Evolutionary conservation across 2,113 vertebrate species (phyloP).

Genomic region (Sturnus vulgaris): DNA sequence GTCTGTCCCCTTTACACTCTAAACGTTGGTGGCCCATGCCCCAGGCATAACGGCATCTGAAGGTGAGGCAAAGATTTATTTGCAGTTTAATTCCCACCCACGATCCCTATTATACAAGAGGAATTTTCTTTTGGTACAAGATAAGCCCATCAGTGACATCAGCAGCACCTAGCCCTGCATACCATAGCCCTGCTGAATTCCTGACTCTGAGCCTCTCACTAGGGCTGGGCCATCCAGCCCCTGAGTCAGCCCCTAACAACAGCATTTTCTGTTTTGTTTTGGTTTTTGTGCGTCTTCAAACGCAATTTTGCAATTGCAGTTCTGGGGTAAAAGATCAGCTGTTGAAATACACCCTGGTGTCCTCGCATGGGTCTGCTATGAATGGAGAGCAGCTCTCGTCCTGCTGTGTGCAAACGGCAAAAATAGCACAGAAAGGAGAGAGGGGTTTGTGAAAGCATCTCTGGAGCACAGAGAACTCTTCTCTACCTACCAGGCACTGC

Average conservation of each 20-base stretch:
- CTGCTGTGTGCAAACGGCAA: not conserved
- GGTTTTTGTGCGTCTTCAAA: not conserved
- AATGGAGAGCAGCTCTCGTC: not conserved
- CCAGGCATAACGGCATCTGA: not conserved
- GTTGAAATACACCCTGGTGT: not conserved
- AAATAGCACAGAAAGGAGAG: not conserved
- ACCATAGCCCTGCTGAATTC: conserved; percentile 20
- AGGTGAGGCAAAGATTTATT: not conserved
- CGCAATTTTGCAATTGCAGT: not conserved
- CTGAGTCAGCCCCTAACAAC: conserved; percentile 61
- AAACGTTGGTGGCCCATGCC: not conserved
- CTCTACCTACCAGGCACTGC: not conserved
- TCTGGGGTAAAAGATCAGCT: conserved; percentile 15
- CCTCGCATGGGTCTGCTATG: not conserved
- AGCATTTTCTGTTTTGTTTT: conserved; percentile 49
- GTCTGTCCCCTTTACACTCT: not conserved
- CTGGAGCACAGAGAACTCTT: not conserved
- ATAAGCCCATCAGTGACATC: conserved; percentile 32
- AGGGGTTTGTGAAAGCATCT: accelerated
- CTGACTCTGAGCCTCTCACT: not conserved
- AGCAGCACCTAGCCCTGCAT: conserved; percentile 52
- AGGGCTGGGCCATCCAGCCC: conserved; percentile 22
- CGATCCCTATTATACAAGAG: not conserved
- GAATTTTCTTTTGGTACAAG: not conserved
- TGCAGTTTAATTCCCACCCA: conserved; percentile 43